These are phyloP conservation scores for Pseudobourletiella spinata DNA, from an alignment of 1,140 invertebrate species.

Conservation along the genomic window DNA sequence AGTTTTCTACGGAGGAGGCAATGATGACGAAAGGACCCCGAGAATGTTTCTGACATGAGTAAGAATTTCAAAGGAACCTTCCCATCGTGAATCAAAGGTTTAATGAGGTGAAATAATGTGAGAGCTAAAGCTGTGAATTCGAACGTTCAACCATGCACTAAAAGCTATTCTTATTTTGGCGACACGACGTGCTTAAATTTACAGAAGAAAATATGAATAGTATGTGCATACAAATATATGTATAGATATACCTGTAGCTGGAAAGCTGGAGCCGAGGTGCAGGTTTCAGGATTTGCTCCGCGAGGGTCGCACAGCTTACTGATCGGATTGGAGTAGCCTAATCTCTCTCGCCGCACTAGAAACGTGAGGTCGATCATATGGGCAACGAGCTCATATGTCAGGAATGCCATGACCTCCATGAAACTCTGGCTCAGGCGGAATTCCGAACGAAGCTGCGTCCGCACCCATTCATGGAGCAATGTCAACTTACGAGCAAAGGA, in stretches of 20 bases:
- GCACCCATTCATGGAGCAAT: constrained; percentile 15
- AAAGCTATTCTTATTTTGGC: too few relatives aligned
- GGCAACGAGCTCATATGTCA: constrained; percentile 26
- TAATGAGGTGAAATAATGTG: too few relatives aligned
- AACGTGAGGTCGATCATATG: constrained; percentile 27
- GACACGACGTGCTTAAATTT: too few relatives aligned
- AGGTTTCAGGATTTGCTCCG: constrained; percentile 29
- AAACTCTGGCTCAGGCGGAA: constrained; percentile 11
- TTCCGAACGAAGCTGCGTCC: neutral
- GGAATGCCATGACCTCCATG: constrained; percentile 26
- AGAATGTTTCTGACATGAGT: too few relatives aligned
- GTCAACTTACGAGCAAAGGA: constrained; percentile 30
- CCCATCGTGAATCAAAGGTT: too few relatives aligned
- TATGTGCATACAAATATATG: neutral
- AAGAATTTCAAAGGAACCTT: too few relatives aligned
- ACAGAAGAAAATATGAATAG: too few relatives aligned
- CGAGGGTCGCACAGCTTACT: constrained; percentile 8
- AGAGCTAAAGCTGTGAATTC: too few relatives aligned
- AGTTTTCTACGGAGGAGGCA: too few relatives aligned
- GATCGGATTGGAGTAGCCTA: constrained; percentile 1
- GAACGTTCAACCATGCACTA: too few relatives aligned
- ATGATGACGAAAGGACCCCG: too few relatives aligned
- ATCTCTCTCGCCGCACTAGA: constrained; percentile 7
- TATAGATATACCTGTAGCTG: constrained; percentile 17
- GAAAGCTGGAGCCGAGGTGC: constrained; percentile 27